A percentile compares a stretch with the other conserved stretches of the same genome.
phyloP scores from a whole-genome alignment of 2,113 vertebrate species.

The Phainopepla nitens region DNA sequence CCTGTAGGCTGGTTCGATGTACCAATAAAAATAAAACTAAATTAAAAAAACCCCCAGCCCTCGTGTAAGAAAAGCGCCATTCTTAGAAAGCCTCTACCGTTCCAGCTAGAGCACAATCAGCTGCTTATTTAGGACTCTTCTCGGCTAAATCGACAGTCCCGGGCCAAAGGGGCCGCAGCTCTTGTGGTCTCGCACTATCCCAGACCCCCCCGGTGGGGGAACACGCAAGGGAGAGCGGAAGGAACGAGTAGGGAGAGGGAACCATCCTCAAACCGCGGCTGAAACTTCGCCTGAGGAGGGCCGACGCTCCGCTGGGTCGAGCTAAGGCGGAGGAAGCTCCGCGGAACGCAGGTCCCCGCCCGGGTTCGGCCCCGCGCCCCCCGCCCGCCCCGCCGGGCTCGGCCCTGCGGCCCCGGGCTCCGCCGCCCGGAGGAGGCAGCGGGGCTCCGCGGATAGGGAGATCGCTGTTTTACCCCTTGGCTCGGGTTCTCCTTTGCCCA shows the following conservation, averaged over 20 bases:
- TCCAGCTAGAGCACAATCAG: slow-evolving; percentile 50
- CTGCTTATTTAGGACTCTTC: slow-evolving; percentile 33
- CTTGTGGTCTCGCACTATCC: neutral
- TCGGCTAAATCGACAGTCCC: neutral
- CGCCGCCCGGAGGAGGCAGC: neutral
- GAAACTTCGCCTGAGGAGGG: neutral
- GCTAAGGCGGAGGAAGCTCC: neutral
- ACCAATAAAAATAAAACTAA: slow-evolving; percentile 51
- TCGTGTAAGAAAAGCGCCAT: slow-evolving; percentile 36
- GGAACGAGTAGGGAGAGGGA: neutral
- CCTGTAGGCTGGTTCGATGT: slow-evolving; percentile 47
- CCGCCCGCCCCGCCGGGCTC: neutral
- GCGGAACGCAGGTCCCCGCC: neutral
- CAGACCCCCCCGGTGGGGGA: neutral
- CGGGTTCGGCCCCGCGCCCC: neutral
- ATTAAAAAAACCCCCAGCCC: neutral
- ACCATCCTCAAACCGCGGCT: neutral
- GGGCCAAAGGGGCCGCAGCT: neutral
- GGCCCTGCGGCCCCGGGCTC: neutral
- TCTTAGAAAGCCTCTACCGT: slow-evolving; percentile 51
- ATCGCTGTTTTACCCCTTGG: neutral
- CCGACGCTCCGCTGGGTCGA: neutral
- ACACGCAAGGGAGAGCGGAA: neutral
- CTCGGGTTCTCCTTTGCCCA: neutral
- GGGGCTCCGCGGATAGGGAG: neutral